Conservation (phyloP, 2,797 vertebrate genomes). For the Rhabdophis nuchalis region DNA sequence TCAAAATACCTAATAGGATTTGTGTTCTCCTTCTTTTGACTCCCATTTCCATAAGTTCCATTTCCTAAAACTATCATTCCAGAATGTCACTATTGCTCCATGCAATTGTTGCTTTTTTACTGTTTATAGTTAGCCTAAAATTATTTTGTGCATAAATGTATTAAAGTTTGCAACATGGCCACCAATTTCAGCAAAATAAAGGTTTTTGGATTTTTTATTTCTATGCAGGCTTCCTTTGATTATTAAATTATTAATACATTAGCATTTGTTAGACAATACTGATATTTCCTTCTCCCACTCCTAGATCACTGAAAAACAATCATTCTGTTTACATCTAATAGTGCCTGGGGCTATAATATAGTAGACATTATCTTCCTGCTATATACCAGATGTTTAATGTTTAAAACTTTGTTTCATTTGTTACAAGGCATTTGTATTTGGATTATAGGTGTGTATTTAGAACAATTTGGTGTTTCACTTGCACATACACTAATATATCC, state of each 20-base stretch:
- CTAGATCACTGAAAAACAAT: background rate
- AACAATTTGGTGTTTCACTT: background rate
- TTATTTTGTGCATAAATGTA: background rate
- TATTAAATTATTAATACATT: background rate
- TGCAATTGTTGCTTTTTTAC: too few relatives aligned
- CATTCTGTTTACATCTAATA: background rate
- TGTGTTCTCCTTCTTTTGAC: too few relatives aligned
- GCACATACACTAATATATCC: too few relatives aligned
- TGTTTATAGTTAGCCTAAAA: too few relatives aligned
- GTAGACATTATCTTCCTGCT: background rate
- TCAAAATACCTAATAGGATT: too few relatives aligned
- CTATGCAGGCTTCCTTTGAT: background rate
- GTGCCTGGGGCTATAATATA: background rate
- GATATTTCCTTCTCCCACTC: background rate
- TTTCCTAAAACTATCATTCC: too few relatives aligned
- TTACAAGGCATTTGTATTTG: background rate
- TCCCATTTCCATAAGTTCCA: too few relatives aligned
- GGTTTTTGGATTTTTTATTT: background rate
- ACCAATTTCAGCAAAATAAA: background rate
- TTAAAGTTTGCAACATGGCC: background rate
- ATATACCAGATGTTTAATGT: background rate
- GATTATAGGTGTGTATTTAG: background rate
- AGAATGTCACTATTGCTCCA: too few relatives aligned
- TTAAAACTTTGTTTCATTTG: background rate
- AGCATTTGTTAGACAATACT: background rate